Conservation (phyloP, 2,113 vertebrate genomes). For the Rhinogobius similis region DNA sequence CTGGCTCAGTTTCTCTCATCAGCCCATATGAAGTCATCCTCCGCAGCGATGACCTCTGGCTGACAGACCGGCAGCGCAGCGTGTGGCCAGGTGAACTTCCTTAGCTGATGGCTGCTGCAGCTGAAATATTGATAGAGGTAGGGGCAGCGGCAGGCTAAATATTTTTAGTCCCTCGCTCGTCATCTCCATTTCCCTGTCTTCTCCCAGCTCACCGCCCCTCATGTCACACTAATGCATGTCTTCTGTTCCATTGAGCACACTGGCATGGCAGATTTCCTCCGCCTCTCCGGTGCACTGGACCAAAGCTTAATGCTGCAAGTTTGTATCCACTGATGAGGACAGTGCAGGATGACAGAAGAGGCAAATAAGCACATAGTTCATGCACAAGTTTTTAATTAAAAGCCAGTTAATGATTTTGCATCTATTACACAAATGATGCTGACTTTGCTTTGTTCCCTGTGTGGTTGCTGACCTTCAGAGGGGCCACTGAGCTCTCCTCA, state of each 20-base stretch:
- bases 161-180: slow-evolving; percentile 67
- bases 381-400: slow-evolving; percentile 72
- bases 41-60: slow-evolving; percentile 69
- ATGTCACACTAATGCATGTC: slow-evolving; percentile 76
- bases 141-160: slow-evolving; percentile 59
- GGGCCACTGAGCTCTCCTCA: slow-evolving; percentile 49
- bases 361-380: slow-evolving; percentile 29
- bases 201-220: slow-evolving; percentile 47
- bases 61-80: slow-evolving; percentile 52
- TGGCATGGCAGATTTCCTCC: slow-evolving; percentile 70
- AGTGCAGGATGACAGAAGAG: slow-evolving; percentile 20
- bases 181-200: slow-evolving; percentile 54
- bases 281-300: slow-evolving; percentile 61
- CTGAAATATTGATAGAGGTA: slow-evolving; percentile 69
- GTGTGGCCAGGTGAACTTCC: slow-evolving; percentile 61
- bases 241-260: slow-evolving; percentile 73
- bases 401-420: slow-evolving; percentile 65
- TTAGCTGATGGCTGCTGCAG: slow-evolving; percentile 49
- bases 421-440: slow-evolving; percentile 49
- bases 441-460: slow-evolving; percentile 29
- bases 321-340: slow-evolving; percentile 35
- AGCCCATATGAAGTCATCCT: slow-evolving; percentile 69
- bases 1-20: slow-evolving; percentile 49
- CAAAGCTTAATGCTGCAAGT: slow-evolving; percentile 61
- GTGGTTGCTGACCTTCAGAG: slow-evolving; percentile 62